phyloP scores from a whole-genome alignment of 2,797 vertebrate genomes.

The Danio albolineatus region DNA sequence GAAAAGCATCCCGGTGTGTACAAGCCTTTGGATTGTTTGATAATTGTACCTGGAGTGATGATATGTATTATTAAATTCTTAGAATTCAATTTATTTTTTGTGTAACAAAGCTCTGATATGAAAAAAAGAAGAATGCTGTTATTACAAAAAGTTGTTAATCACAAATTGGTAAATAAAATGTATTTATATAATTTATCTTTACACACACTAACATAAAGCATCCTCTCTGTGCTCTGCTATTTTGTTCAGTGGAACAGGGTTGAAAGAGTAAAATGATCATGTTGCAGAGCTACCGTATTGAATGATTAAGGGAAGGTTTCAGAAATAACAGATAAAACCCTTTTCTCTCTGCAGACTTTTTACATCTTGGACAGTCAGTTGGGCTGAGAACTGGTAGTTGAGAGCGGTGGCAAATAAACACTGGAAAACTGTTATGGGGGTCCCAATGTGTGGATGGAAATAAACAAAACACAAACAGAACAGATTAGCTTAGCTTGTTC shows the following conservation, averaged over 20 bases:
- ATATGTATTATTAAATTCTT: too few species aligned
- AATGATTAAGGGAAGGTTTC: neutral
- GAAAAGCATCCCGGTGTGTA: too few species aligned
- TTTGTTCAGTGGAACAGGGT: slow-evolving; percentile 13
- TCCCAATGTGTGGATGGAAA: slow-evolving; percentile 37
- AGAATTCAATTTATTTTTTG: too few species aligned
- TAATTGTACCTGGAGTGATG: too few species aligned
- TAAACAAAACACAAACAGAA: slow-evolving; percentile 13
- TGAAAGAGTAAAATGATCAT: slow-evolving; percentile 4
- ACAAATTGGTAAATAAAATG: too few species aligned
- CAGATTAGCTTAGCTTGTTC: neutral
- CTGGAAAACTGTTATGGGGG: slow-evolving; percentile 28
- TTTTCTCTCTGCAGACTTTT: neutral
- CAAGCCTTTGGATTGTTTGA: too few species aligned
- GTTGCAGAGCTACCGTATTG: neutral
- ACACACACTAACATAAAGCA: slow-evolving; percentile 3
- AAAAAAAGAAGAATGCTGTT: too few species aligned
- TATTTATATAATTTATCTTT: too few species aligned
- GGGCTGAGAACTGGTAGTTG: slow-evolving; percentile 28
- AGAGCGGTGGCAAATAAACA: slow-evolving; percentile 37
- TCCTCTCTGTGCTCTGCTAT: neutral
- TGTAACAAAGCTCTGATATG: too few species aligned
- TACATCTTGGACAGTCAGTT: slow-evolving; percentile 24
- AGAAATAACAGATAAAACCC: neutral
- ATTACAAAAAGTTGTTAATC: too few species aligned